A percentile compares a stretch with the other conserved stretches of the same genome.
Conservation (phyloP, 2,888 invertebrate species). For the Mythimna loreyi region DNA sequence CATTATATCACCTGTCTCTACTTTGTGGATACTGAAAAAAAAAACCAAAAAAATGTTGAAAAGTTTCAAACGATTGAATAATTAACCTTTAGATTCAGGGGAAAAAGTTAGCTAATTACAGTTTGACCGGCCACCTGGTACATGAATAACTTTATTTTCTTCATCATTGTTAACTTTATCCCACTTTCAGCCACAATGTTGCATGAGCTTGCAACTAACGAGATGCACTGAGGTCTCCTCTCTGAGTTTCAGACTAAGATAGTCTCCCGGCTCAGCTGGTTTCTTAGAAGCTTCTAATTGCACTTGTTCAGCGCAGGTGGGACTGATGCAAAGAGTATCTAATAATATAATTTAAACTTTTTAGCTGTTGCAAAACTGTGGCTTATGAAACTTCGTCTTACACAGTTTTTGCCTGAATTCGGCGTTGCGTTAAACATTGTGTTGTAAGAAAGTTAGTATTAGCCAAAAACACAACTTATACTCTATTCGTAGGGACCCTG, state of each 20-base stretch:
- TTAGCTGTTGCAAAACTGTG: constrained; percentile 23
- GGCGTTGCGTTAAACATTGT: not conserved
- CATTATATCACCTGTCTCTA: too few species aligned
- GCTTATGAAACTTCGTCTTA: constrained; percentile 30
- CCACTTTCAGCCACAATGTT: constrained; percentile 23
- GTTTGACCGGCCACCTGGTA: constrained; percentile 42
- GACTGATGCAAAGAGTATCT: constrained; percentile 22
- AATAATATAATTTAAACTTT: constrained; percentile 39
- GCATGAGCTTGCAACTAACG: constrained; percentile 9
- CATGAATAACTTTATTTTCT: constrained; percentile 22
- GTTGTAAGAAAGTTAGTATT: not conserved
- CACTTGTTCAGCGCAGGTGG: constrained; percentile 9
- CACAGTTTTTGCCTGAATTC: constrained; percentile 2
- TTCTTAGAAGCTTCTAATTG: constrained; percentile 18
- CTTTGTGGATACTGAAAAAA: too few species aligned
- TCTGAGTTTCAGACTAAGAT: not conserved
- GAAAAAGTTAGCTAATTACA: constrained; percentile 19
- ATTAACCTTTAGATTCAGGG: not conserved
- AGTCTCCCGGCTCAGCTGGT: constrained; percentile 15
- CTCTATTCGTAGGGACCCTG: too few species aligned
- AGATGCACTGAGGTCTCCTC: constrained; percentile 5
- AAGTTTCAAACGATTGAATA: not conserved
- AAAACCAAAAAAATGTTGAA: too few species aligned
- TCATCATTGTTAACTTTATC: constrained; percentile 34
- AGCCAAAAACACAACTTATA: not conserved